These are phyloP conservation scores for Sigmodon hispidus DNA, from an alignment of 2,113 vertebrate species.

Conservation along the genomic window DNA sequence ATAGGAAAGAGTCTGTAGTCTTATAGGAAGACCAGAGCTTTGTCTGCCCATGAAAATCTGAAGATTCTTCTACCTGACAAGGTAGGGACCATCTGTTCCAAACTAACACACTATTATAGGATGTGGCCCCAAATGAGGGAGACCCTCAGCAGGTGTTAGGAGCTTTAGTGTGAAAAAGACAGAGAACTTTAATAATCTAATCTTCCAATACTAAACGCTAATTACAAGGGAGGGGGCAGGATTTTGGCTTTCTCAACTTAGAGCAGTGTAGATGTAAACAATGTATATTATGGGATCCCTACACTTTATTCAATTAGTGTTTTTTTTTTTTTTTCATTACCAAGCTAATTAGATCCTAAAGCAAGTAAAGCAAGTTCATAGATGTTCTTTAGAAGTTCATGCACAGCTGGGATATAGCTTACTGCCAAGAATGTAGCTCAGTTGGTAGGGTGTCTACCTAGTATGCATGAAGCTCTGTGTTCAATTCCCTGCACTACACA, in stretches of 20 bases:
- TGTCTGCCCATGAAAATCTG: background rate
- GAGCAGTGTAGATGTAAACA: background rate
- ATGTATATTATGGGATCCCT: background rate
- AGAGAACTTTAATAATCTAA: background rate
- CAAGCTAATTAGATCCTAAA: conserved; percentile 4
- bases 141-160: background rate
- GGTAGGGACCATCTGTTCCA: background rate
- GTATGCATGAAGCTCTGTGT: background rate
- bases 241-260: background rate
- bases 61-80: background rate
- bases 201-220: background rate
- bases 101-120: background rate
- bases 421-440: background rate
- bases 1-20: background rate
- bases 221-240: background rate
- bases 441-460: background rate
- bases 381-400: conserved; percentile 7
- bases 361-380: background rate
- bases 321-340: background rate
- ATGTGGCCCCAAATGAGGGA: background rate
- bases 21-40: background rate
- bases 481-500: background rate
- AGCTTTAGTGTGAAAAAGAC: background rate
- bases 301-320: background rate
- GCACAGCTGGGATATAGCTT: background rate